phyloP scores from a whole-genome alignment of 2,797 vertebrate species.

The Siniperca scherzeri region DNA sequence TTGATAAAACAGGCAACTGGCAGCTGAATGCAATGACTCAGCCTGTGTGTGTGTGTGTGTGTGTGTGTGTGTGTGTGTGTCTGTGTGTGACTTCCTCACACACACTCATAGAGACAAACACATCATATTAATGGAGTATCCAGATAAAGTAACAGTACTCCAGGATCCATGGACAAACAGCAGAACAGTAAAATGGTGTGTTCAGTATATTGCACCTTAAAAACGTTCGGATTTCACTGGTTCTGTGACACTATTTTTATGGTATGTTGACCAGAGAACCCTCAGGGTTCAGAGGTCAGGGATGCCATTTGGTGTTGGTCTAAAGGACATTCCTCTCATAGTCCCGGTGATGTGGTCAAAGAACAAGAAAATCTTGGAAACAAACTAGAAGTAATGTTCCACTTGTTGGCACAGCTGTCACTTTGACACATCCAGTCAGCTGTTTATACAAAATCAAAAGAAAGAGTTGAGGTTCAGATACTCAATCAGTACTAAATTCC shows the following conservation, averaged over 20 bases:
- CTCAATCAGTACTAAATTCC: not conserved
- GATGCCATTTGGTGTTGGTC: constrained; percentile 24
- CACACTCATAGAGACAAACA: constrained; percentile 2
- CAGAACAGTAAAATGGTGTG: too few species aligned
- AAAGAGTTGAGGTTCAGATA: not conserved
- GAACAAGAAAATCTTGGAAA: constrained; percentile 26
- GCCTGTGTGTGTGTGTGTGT: constrained; percentile 33
- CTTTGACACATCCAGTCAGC: not conserved
- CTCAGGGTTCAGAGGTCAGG: constrained; percentile 51
- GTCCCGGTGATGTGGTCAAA: not conserved
- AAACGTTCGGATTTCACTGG: not conserved
- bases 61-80: constrained; percentile 16
- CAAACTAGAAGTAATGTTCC: not conserved
- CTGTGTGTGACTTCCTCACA: constrained; percentile 7
- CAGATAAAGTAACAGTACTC: constrained; percentile 64
- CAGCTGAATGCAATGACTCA: constrained; percentile 62
- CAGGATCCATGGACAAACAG: too few species aligned
- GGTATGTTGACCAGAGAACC: not conserved
- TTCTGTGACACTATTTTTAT: not conserved
- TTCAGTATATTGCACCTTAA: not conserved
- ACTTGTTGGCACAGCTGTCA: not conserved
- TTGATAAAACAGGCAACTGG: constrained; percentile 62
- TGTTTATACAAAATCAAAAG: not conserved
- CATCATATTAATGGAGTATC: constrained; percentile 64
- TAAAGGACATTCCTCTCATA: constrained; percentile 44